These are phyloP conservation scores for Drosophila chauvacae DNA, from an alignment of 1,140 invertebrate species.

Conservation along the genomic window DNA sequence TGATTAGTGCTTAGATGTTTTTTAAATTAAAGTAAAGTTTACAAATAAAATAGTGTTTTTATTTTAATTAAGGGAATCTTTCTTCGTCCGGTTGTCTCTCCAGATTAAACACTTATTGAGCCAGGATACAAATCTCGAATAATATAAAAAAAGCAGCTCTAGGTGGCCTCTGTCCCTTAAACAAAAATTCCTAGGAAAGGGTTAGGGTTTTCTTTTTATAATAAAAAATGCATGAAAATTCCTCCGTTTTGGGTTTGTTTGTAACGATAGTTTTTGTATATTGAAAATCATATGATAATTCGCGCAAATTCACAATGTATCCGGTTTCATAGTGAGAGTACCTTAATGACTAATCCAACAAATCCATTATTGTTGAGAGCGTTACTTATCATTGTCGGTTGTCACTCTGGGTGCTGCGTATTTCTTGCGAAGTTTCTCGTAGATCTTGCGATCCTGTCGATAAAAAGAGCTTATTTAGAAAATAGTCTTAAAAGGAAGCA, in stretches of 20 bases:
- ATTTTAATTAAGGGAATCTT: background rate
- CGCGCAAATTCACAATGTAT: slow-evolving; percentile 10
- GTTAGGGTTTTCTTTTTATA: background rate
- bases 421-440: slow-evolving; percentile 78
- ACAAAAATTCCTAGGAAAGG: too few relatives aligned
- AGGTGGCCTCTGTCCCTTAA: too few relatives aligned
- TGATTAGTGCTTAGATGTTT: slow-evolving; percentile 2
- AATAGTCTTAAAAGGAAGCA: too few relatives aligned
- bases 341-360: slow-evolving; percentile 60
- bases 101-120: too few relatives aligned
- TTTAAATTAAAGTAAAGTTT: slow-evolving; percentile 31
- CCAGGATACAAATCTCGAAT: too few relatives aligned
- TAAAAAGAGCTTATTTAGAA: background rate
- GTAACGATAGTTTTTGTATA: slow-evolving; percentile 18
- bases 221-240: background rate
- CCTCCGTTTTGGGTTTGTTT: slow-evolving; percentile 1
- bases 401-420: slow-evolving; percentile 74
- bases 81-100: too few relatives aligned
- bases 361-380: slow-evolving; percentile 27
- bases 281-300: slow-evolving; percentile 25
- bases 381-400: slow-evolving; percentile 44
- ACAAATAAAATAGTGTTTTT: background rate
- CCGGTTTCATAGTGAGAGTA: slow-evolving; percentile 1
- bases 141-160: too few relatives aligned
- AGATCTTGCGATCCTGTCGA: slow-evolving; percentile 76